phyloP scores from a whole-genome alignment of 2,797 vertebrate genomes.

The Notamacropus eugenii region DNA sequence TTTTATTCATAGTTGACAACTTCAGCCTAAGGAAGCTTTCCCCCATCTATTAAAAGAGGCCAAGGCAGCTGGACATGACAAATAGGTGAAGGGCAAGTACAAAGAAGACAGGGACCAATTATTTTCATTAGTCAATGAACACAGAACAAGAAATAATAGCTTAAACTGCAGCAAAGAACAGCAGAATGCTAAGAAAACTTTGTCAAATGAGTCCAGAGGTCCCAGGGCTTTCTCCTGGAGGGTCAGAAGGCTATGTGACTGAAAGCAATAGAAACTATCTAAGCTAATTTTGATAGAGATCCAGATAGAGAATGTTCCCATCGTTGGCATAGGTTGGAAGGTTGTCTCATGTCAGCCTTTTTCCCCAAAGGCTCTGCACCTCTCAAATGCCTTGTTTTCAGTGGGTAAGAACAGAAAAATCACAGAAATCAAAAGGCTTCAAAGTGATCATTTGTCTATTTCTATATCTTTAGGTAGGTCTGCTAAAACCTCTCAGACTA shows the following conservation, averaged over 20 bases:
- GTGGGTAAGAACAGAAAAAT: neutral
- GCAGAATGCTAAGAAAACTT: neutral
- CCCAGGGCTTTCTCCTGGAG: neutral
- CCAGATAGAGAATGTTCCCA: fast-evolving
- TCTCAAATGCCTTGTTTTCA: neutral
- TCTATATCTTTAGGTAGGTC: fast-evolving
- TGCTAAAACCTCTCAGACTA: neutral
- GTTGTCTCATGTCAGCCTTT: fast-evolving
- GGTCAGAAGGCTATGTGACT: neutral
- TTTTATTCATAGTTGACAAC: conserved; percentile 30
- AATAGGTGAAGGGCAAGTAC: neutral
- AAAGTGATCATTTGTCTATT: fast-evolving
- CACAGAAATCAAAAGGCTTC: neutral
- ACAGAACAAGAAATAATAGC: neutral
- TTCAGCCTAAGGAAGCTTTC: conserved; percentile 14
- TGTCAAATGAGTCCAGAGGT: neutral
- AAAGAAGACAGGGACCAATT: neutral
- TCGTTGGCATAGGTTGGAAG: neutral
- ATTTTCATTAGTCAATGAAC: conserved; percentile 13
- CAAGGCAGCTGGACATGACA: neutral
- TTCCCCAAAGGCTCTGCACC: neutral
- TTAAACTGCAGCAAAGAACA: neutral
- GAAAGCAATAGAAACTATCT: neutral
- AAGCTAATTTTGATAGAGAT: neutral
- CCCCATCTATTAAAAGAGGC: neutral